Conservation (phyloP, 2,888 invertebrate genomes). For the Nowickia ferox region DNA sequence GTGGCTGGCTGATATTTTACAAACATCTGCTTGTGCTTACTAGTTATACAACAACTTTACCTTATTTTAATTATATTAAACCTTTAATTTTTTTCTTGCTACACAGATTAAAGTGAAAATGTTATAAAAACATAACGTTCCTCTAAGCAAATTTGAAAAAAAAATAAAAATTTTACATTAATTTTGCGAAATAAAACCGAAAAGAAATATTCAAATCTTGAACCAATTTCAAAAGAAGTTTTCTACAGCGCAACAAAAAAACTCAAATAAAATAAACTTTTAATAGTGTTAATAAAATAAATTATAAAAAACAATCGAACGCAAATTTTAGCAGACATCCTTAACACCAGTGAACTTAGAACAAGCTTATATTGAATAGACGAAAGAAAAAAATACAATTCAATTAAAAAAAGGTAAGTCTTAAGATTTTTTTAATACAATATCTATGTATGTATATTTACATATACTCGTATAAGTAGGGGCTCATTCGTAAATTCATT, state of each 20-base stretch:
- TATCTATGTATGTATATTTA: no score
- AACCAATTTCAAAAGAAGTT: not conserved
- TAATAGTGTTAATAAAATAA: not conserved
- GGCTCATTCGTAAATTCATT: no score
- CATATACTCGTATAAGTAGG: no score
- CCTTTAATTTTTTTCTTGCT: not conserved
- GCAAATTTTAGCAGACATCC: not conserved
- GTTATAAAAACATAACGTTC: constrained; percentile 28
- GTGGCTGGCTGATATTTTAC: not conserved
- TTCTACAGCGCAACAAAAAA: not conserved
- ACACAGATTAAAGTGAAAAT: constrained; percentile 28
- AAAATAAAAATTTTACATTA: not conserved
- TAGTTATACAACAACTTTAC: constrained; percentile 11
- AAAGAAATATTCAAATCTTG: constrained; percentile 11
- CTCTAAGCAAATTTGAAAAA: constrained; percentile 7
- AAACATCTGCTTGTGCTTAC: constrained; percentile 49
- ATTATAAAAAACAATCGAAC: not conserved
- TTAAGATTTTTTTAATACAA: not conserved
- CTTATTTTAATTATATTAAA: not conserved
- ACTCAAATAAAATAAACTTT: not conserved
- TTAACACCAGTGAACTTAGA: constrained; percentile 18
- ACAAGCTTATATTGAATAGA: not conserved
- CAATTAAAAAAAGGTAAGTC: not conserved
- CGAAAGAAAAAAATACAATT: not conserved
- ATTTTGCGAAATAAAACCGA: constrained; percentile 1